These are phyloP conservation scores for Mesochorus sp. DNA, from an alignment of 2,888 invertebrate species.

Conservation along the genomic window DNA sequence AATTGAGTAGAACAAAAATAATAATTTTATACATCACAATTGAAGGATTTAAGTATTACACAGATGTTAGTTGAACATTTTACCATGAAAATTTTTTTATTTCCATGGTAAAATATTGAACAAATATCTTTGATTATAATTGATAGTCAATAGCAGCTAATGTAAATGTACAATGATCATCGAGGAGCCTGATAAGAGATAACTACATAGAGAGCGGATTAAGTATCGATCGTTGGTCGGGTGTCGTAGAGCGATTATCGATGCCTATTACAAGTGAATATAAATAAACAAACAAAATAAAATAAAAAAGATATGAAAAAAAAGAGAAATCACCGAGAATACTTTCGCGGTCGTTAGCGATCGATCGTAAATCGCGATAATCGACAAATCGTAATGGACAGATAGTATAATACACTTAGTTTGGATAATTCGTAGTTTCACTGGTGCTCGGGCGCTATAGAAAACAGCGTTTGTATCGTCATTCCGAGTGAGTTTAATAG, in stretches of 20 bases:
- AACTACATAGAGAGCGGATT: constrained; percentile 9
- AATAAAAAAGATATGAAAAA: too few species aligned
- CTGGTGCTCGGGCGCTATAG: constrained; percentile 15
- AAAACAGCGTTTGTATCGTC: constrained; percentile 39
- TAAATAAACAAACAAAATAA: too few species aligned
- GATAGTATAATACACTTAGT: constrained; percentile 60
- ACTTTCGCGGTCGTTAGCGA: constrained; percentile 35
- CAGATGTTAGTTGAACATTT: too few species aligned
- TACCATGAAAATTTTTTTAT: too few species aligned
- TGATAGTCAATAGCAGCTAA: background rate
- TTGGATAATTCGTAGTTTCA: constrained; percentile 58
- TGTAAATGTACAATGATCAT: background rate
- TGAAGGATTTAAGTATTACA: too few species aligned
- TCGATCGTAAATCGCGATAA: constrained; percentile 61
- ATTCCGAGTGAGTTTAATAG: constrained; percentile 37
- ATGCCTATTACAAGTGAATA: background rate
- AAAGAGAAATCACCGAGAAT: background rate
- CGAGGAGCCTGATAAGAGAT: background rate
- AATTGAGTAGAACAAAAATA: constrained; percentile 8
- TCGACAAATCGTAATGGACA: constrained; percentile 65
- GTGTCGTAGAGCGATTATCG: constrained; percentile 24
- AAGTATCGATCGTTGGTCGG: constrained; percentile 17
- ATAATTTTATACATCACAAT: too few species aligned
- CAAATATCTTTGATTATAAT: too few species aligned
- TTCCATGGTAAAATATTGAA: too few species aligned